Percentiles rank a stretch among this genome's conserved stretches.
These are phyloP conservation scores for Drosophila pachea DNA, from an alignment of 1,140 invertebrate species.

Conservation along the genomic window DNA sequence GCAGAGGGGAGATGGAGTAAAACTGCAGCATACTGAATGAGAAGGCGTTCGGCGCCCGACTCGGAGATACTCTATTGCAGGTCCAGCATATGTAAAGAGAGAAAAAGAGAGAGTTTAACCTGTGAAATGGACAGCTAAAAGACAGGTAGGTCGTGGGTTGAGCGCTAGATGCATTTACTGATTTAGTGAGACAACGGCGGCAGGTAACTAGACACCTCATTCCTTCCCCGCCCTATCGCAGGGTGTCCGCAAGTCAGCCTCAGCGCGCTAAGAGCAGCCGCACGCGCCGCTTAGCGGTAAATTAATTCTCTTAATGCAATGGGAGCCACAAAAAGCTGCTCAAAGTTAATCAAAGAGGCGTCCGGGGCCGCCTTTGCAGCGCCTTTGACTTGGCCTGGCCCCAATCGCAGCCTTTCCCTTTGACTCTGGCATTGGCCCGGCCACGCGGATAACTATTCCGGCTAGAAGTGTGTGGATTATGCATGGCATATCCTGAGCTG, in stretches of 20 bases:
- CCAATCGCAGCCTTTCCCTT: background rate
- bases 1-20: background rate
- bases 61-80: background rate
- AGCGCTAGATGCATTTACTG: too few relatives aligned
- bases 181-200: too few relatives aligned
- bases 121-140: too few relatives aligned
- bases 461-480: conserved; percentile 33
- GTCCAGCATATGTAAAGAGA: too few relatives aligned
- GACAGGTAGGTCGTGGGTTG: too few relatives aligned
- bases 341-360: conserved; percentile 47
- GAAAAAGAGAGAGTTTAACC: too few relatives aligned
- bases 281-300: conserved; percentile 38
- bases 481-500: conserved; percentile 13
- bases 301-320: conserved; percentile 73
- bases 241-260: background rate
- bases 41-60: background rate
- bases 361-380: conserved; percentile 11
- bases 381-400: conserved; percentile 18
- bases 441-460: conserved; percentile 13
- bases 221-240: too few relatives aligned
- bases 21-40: conserved; percentile 3
- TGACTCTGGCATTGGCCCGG: background rate
- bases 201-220: too few relatives aligned
- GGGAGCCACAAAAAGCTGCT: conserved; percentile 48
- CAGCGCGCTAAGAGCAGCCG: background rate